Base-by-base conservation (phyloP, 2,797 vertebrate species). In the Lagodon rhomboides region DNA sequence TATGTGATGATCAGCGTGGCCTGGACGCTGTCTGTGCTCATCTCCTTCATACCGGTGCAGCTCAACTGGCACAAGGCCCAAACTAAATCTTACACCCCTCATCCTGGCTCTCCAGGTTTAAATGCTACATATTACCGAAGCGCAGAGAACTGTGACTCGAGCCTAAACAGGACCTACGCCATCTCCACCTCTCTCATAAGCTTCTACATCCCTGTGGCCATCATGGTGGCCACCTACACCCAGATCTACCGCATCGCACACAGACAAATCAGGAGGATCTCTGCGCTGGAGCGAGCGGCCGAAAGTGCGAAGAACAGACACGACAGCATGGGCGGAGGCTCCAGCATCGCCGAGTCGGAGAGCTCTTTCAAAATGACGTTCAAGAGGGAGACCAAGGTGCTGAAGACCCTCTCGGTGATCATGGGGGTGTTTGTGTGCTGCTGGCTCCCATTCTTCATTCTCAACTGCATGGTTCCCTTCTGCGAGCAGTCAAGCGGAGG, bases 371-470 rank as follows among this genome's bases (percentile, higher is more conserved):
- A 97, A 94, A 96, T 96, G 95, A 98, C 97, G 16, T 99, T 99
- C 92, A 99, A 98, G 88, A 96, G 97, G 84, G 98, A 99, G 92
- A 99, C 98, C 0, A 99, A 99, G 90, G 98, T 99, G 66, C 94
- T 99, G 76, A 99, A 99, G 94, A 99, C 98, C 0, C 93, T 99
- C 87, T 99, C 98, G 0, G 97, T 99, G 79, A 99, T 99, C 94
- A 99, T 99, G 98, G 98, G 98, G 9, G 98, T 98, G 73, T 99
- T 99, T 56, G 98, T 99, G 64, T 99, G 97, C 93, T 99, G 98
- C 93, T 99, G 98, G 98, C 92, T 99, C 12, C 98, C 98, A 0
- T 99, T 99, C 90, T 99, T 99, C 30, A 91, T 99, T 86, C 95
- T 99, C 68, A 99, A 99, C 95, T 99, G 98, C 95, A 98, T 99